Evolutionary conservation across 2,113 vertebrate species (phyloP), one percentile per base, ranked within the genome.

Genomic region (Turnix velox): DNA sequence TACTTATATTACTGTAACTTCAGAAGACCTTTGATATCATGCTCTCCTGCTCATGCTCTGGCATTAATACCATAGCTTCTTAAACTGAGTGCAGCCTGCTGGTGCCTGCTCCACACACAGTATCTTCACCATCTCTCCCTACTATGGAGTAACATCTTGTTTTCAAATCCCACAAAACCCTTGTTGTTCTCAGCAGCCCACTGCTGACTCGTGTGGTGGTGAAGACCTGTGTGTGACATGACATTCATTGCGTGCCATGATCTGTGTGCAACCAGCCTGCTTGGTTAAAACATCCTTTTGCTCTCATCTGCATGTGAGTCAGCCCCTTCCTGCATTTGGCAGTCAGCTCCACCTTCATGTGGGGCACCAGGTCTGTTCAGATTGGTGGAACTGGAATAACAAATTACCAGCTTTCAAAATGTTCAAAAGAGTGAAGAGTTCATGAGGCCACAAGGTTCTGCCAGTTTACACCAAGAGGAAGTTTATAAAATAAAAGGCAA

Each of bases 381-480:
- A 63, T 57, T 77, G 77, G 43, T 59, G 62, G 43, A 72, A 66
- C 43, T n/a, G 30, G 14, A 89, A 68, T 54, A 91, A 94, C 87
- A 89, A 63, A 89, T 87, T 20, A 68, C 5, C 58, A 57, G 84
- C 93, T 87, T 89, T 91, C 73, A 90, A 43, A 91, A 89, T 42
- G 75, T 73, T 93, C 81, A 55, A 3, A n/a, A 54, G 42, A 37
- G 46, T 62, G 67, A 58, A 95, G 94, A 94, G n/a, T n/a, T n/a
- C n/a, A n/a, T n/a, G n/a, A n/a, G 82, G 82, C 88, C 93, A 82
- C 42, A 55, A 49, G 49, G 83, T 76, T 88, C 71, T 92, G 77
- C 25, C 69, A 69, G 88, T 74, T 85, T 84, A 84, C 88, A 90
- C 90, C 54, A 24, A 35, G 33, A 72, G 68, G n/a, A 80, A 73